Base-by-base conservation (phyloP, 1,140 invertebrate genomes). In the Solenopsis fugax region DNA sequence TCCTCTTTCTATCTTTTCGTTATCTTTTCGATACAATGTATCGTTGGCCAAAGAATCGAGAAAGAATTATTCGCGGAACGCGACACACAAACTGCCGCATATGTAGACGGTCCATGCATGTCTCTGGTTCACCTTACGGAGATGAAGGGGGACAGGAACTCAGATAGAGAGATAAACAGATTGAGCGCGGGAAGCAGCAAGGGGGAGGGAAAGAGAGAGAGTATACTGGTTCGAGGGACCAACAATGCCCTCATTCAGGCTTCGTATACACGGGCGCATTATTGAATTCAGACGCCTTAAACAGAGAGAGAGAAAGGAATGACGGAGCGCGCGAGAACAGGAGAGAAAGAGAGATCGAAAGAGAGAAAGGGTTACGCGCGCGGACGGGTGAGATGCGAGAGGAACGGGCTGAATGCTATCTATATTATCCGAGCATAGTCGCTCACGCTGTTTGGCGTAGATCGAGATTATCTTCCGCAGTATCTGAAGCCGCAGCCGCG, bases 341-440 rank as follows among this genome's bases (percentile, higher is more conserved):
- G 56, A 64, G 60, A 4, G 41, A 64, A 16, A 56, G 50, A 71
- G 71, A 52, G 82, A 50, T 13, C 16, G 62, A 58, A 85, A 64
- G 21, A 45, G 34, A 84, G 69, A 77, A 48, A 52, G 77, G 45
- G 64, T 62, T 50, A 86, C 24, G 50, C 24, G 60, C 37, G 45
- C 37, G 54, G 65, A 65, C 16, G 60, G 67, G 62, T 7, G 41
- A 16, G 29, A 54, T 1, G 76, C 71, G 45, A 34, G 71, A 72
- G 67, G 67, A 41, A 77, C 54, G 73, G 64, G 86, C 85, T 95
- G 93, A 95, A 95, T 95, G 93, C 92, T 95, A 95, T 95, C 95
- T 95, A 93, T 94, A 94, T 95, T 94, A 94, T 95, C 93, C 93
- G 93, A 93, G 88, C 84, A 89, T 93, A 91, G 89, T 90, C 91